Base-by-base conservation (phyloP, 2,797 vertebrate species). In the Pterois miles region DNA sequence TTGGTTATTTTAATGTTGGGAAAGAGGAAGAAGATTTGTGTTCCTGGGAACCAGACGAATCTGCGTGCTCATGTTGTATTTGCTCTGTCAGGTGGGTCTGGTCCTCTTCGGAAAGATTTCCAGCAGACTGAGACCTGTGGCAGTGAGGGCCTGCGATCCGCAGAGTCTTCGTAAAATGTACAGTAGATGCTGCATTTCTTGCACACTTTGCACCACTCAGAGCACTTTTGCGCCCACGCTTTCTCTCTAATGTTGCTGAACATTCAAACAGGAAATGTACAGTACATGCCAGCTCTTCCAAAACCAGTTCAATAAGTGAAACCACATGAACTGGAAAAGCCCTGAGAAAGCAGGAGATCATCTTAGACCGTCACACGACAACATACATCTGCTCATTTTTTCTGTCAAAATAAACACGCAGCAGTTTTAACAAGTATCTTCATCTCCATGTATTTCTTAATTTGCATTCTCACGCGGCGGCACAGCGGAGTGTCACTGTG, bases 401-500 rank as follows among this genome's bases (percentile, higher is more conserved):
- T 31, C 33, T 29, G 12, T 12, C 52, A 60, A 23, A 64, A 43
- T 25, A 57, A 29, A 65, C 23, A 8, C 1, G 23, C 25, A 33
- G 36, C 10, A 3, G 5, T 4, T 20, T 68, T 48, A 36, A 71
- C 1, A 11, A 29, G 60, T 6, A 36, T 78, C 36, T 73, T 76
- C 58, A 36, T 50, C 75, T 70, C n/a, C 1, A 0, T 27, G 6
- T 40, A 5, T 79, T 46, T 58, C 29, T 78, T 73, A 5, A 76
- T 76, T 67, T 50, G 43, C 23, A 6, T 65, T 48, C 46, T 72
- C 18, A 7, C 16, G 53, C 20, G n/a, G 64, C 6, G 29, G 11
- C 6, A 23, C 40, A 72, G 82, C 71, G 8, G 36, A 73, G 71
- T 77, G 74, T 86, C 64, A 29, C 69, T 74, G 70, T 20, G 78